A percentile compares a stretch with the other conserved stretches of the same genome.
phyloP scores from a whole-genome alignment of 2,113 vertebrate genomes.

The Rutilus rutilus region DNA sequence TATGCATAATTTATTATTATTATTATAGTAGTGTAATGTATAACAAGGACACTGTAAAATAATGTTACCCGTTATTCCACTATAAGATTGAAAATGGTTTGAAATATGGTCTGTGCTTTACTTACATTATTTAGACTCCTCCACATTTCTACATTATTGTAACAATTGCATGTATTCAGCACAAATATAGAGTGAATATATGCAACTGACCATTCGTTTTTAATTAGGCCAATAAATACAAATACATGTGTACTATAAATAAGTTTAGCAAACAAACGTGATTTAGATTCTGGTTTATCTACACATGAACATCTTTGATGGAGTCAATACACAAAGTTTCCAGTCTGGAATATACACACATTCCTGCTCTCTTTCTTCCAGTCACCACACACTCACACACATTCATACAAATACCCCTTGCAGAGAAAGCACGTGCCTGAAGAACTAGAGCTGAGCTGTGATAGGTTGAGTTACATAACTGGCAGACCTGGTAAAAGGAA shows the following conservation, averaged over 20 bases:
- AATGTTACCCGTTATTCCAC: no score
- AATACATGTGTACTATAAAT: not conserved
- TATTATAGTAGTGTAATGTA: no score
- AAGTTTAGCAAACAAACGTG: not conserved
- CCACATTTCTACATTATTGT: not conserved
- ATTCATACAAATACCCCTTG: not conserved
- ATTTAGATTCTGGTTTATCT: not conserved
- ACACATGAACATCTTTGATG: not conserved
- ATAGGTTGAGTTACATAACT: conserved; percentile 23
- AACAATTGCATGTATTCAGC: not conserved
- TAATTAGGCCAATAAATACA: not conserved
- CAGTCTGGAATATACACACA: not conserved
- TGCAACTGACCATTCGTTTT: not conserved
- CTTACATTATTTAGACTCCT: no score
- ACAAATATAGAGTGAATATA: not conserved
- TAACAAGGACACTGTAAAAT: no score
- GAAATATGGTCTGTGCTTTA: not conserved
- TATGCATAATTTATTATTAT: no score
- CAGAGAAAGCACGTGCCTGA: conserved; percentile 12
- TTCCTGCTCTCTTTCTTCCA: not conserved
- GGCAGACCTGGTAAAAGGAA: not conserved
- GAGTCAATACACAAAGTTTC: not conserved
- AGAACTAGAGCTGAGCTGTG: conserved; percentile 7
- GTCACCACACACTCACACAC: not conserved
- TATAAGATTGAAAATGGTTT: not conserved